Evolutionary conservation across 1,140 invertebrate species (phyloP).

Genomic region (Zaprionus gabonicus): DNA sequence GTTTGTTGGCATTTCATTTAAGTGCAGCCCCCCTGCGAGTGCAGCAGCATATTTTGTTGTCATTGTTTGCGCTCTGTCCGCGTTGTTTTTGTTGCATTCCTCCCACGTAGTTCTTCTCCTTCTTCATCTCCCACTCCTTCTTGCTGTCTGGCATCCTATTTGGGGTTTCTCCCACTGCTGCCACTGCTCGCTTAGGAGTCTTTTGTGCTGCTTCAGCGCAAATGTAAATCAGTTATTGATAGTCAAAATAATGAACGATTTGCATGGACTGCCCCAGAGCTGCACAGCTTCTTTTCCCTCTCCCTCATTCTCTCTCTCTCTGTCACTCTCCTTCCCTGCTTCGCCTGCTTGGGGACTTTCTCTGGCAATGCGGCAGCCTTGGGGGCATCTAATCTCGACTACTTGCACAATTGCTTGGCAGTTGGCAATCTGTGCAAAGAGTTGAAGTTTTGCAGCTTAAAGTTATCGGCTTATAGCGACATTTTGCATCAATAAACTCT

Average conservation of each 20-base stretch:
- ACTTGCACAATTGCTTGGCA: slow-evolving; percentile 13
- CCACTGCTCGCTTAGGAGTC: slow-evolving; percentile 31
- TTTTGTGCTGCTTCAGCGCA: slow-evolving; percentile 62
- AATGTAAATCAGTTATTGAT: slow-evolving; percentile 83
- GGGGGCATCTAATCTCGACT: slow-evolving; percentile 15
- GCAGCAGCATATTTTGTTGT: slow-evolving; percentile 79
- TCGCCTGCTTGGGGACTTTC: slow-evolving; percentile 8
- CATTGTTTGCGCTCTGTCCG: slow-evolving; percentile 68
- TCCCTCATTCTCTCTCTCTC: not conserved
- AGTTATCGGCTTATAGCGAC: not conserved
- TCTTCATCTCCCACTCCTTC: not conserved
- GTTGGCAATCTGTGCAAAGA: not conserved
- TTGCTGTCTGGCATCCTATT: not conserved
- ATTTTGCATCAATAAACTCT: not conserved
- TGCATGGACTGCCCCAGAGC: slow-evolving; percentile 40
- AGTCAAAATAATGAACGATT: slow-evolving; percentile 74
- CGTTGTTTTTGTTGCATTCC: slow-evolving; percentile 34
- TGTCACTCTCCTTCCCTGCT: not conserved
- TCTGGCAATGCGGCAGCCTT: slow-evolving; percentile 8
- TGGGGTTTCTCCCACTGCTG: slow-evolving; percentile 4
- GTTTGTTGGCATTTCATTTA: slow-evolving; percentile 81
- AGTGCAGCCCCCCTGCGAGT: slow-evolving; percentile 49
- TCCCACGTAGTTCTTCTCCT: not conserved
- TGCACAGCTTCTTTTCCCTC: not conserved
- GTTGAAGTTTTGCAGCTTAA: slow-evolving; percentile 4